Evolutionary conservation across 1,140 invertebrate species (phyloP), one percentile per base, ranked within the genome.

Genomic region (Cydia splendana): DNA sequence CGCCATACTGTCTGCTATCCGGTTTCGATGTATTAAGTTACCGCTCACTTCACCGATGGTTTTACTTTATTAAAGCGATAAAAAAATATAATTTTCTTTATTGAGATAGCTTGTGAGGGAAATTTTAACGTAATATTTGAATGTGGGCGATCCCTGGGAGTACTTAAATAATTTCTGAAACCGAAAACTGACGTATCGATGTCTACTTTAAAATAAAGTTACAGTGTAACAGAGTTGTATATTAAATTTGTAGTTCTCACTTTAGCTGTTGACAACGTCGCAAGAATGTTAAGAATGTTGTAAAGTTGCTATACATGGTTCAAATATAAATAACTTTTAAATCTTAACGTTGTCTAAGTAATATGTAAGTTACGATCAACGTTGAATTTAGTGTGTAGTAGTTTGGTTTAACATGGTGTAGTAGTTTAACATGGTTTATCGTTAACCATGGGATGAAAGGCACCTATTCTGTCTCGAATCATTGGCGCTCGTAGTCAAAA

Each of bases 1-100:
- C 91, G 91, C 91, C 91, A 93, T 90, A 93, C 91, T 91, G 90
- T 93, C 91, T 93, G 88, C 88, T 93, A 91, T 93, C 91, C 87
- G 90, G 88, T 93, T 91, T 91, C 91, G 83, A 85, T 77, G 85
- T 91, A 93, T 91, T 91, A 85, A 81, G 87, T 91, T 92, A 92
- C 91, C 80, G 82, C 80, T 87, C 84, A 84, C 83, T 86, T 84
- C 76, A 82, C 79, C 84, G 85, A 88, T 86, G 87, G 86, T 84
- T 90, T 90, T 88, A 88, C 86, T 89, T 87, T 87, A 87, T 85
- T 87, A 84, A 86, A 81, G 82, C 80, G 80, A 85, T 91, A 91
- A 91, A 92, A 91, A 91, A 88, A 84, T 83, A 87, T 85, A 88
- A 88, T 89, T 91, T 91, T 88, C 87, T 89, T 89, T 88, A 91